Conservation (phyloP, 2,113 vertebrate species). For the Poeciliopsis turrubarensis region DNA sequence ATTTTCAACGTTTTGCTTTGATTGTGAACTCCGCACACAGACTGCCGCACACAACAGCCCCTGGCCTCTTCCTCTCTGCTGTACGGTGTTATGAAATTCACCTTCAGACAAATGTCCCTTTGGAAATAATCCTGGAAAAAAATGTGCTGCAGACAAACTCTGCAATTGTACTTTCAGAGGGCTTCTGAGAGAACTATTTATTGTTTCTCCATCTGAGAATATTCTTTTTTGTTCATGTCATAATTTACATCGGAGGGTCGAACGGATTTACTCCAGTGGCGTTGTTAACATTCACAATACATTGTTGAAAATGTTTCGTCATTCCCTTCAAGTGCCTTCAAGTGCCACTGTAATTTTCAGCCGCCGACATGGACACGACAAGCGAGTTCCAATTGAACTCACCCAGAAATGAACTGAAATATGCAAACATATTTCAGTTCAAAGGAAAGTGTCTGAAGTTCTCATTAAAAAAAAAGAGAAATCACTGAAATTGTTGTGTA, state of each 20-base stretch:
- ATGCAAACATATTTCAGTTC: no score
- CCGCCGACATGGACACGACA: not conserved
- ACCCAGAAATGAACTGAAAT: no score
- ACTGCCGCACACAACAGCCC: constrained; percentile 2
- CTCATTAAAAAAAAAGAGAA: no score
- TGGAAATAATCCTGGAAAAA: constrained; percentile 26
- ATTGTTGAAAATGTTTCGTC: not conserved
- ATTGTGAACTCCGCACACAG: not conserved
- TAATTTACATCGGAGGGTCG: not conserved
- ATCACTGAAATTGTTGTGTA: not conserved
- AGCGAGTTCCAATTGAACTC: not conserved
- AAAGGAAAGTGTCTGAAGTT: no score
- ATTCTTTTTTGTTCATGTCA: not conserved
- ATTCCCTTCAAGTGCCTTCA: not conserved
- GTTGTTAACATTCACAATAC: not conserved
- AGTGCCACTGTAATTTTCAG: not conserved
- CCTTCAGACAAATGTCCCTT: constrained; percentile 31
- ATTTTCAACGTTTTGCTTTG: constrained; percentile 30
- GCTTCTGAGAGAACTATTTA: not conserved
- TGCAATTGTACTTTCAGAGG: constrained; percentile 22
- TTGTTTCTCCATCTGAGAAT: not conserved
- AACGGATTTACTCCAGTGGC: not conserved
- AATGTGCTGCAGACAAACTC: constrained; percentile 5
- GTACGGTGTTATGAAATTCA: constrained; percentile 40
- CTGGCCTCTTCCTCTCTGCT: constrained; percentile 21